Conservation (phyloP, 2,113 vertebrate species). For the Melanerpes aurifrons region DNA sequence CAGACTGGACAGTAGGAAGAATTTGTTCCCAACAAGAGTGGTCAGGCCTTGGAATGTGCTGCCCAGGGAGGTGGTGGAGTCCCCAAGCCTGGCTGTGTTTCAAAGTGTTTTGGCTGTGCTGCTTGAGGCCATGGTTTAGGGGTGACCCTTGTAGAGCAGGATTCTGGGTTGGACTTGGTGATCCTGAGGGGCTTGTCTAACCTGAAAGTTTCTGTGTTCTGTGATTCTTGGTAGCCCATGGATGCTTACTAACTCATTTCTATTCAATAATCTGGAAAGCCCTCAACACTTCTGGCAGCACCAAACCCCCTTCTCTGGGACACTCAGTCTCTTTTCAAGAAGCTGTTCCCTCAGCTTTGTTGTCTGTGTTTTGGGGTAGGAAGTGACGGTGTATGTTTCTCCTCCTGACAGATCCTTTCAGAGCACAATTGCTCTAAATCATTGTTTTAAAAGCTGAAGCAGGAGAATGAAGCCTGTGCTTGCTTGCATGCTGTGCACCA, state of each 20-base stretch:
- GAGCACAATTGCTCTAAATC: neutral
- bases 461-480: neutral
- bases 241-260: neutral
- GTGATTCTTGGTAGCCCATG: too few species aligned
- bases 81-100: too few species aligned
- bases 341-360: neutral
- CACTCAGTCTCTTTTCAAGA: neutral
- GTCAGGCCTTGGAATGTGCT: too few species aligned
- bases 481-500: neutral
- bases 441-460: neutral
- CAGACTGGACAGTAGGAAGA: too few species aligned
- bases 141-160: too few species aligned
- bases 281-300: neutral
- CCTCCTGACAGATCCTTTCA: neutral
- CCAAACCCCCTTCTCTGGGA: neutral
- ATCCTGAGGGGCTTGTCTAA: too few species aligned
- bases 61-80: too few species aligned
- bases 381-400: neutral
- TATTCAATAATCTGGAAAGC: neutral
- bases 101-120: too few species aligned
- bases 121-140: too few species aligned
- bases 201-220: too few species aligned
- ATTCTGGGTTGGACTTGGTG: too few species aligned
- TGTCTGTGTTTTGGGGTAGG: neutral
- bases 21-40: too few species aligned